These are phyloP conservation scores for Stegana nigrithorax DNA, from an alignment of 2,888 invertebrate species.

Conservation along the genomic window DNA sequence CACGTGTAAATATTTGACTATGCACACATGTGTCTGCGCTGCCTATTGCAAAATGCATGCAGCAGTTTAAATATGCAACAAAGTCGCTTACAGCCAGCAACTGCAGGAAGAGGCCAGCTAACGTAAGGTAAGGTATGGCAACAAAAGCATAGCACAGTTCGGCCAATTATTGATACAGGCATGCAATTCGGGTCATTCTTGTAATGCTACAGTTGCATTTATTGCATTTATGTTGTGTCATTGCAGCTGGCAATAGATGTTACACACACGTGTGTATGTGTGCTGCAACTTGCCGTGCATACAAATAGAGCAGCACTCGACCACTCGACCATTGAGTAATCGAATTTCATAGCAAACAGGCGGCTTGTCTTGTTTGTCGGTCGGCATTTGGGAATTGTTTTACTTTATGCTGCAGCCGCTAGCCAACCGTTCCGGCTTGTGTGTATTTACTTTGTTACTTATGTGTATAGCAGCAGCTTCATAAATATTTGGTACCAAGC, in stretches of 20 bases:
- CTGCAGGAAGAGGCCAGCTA: constrained; percentile 1
- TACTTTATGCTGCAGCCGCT: no score
- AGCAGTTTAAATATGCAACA: constrained; percentile 38
- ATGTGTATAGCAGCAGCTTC: no score
- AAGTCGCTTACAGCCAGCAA: constrained; percentile 27
- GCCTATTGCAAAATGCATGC: not conserved
- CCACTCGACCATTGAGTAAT: not conserved
- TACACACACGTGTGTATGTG: no score
- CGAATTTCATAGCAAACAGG: constrained; percentile 4
- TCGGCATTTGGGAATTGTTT: no score
- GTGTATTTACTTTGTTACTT: no score
- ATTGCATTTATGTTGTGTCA: not conserved
- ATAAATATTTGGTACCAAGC: no score
- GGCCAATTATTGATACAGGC: constrained; percentile 42
- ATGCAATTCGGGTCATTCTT: constrained; percentile 35
- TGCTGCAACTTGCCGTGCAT: no score
- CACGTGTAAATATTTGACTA: constrained; percentile 50
- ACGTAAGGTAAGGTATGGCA: no score
- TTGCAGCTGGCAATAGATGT: not conserved
- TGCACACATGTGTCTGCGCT: not conserved
- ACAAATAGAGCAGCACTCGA: no score
- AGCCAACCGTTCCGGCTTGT: no score
- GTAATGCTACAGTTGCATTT: constrained; percentile 15
- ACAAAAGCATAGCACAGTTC: constrained; percentile 22
- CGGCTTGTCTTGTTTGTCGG: no score